These are phyloP conservation scores for Prionailurus bengalensis DNA, from an alignment of 2,113 vertebrate species.

Conservation along the genomic window DNA sequence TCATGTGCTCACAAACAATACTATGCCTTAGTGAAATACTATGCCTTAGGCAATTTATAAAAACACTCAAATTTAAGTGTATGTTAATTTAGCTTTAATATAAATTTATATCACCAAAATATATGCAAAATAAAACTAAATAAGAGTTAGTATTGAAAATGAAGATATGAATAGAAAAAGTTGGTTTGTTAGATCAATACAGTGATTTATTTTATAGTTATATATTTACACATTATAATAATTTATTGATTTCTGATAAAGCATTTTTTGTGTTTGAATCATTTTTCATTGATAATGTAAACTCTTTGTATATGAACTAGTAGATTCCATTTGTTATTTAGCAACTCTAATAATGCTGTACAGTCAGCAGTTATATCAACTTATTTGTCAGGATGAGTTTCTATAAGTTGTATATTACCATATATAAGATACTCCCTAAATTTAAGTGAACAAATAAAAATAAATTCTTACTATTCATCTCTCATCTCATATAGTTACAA, in stretches of 20 bases:
- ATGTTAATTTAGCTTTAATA: not conserved
- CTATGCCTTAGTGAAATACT: not conserved
- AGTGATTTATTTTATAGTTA: not conserved
- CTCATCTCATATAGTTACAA: not conserved
- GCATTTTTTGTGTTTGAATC: not conserved
- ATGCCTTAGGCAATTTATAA: not conserved
- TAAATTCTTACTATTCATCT: not conserved
- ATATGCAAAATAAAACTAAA: not conserved
- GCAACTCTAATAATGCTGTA: not conserved
- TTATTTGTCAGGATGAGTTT: not conserved
- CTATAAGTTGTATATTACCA: not conserved
- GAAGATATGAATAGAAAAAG: not conserved
- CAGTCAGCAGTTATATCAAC: not conserved
- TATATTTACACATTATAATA: not conserved
- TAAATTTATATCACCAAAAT: not conserved
- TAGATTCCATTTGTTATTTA: not conserved
- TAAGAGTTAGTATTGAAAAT: not conserved
- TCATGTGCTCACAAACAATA: not conserved
- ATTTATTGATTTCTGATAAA: not conserved
- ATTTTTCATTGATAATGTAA: not conserved
- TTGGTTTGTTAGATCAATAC: not conserved
- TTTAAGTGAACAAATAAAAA: constrained; percentile 10
- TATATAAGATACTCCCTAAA: not conserved
- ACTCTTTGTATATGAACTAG: not conserved
- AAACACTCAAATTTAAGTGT: not conserved